Percentiles rank a stretch among this genome's conserved stretches.
Conservation (phyloP, 2,888 invertebrate genomes). For the Agrochola lota region DNA sequence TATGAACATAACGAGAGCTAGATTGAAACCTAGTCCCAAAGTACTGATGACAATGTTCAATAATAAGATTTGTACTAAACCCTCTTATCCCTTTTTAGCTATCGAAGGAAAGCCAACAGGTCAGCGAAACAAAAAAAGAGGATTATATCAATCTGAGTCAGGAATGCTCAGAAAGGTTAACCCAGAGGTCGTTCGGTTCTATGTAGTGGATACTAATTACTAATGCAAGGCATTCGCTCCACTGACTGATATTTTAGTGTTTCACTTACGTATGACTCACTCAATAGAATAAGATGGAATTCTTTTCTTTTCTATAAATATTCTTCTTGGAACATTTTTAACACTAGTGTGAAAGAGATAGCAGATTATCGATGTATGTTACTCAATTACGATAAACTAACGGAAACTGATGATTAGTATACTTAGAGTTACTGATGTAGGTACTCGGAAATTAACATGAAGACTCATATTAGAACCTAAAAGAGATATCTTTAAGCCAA, state of each 20-base stretch:
- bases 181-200: conserved; percentile 16
- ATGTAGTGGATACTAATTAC: conserved; percentile 22
- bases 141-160: neutral
- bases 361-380: neutral
- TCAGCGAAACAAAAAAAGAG: neutral
- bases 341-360: conserved; percentile 6
- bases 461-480: no score
- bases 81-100: neutral
- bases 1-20: neutral
- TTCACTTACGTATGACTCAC: conserved; percentile 23
- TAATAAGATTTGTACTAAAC: neutral
- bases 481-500: neutral
- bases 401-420: conserved; percentile 11
- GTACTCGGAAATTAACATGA: conserved; percentile 15
- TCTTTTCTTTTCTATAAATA: neutral
- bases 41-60: neutral
- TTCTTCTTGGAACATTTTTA: neutral
- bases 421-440: neutral
- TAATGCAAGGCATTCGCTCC: conserved; percentile 33
- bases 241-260: conserved; percentile 30
- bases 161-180: conserved; percentile 15
- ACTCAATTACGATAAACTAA: neutral
- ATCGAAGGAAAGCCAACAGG: neutral
- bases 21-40: neutral
- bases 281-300: conserved; percentile 10